Percentiles rank a stretch among this genome's conserved stretches.
These are phyloP conservation scores for Brienomyrus brachyistius DNA, from an alignment of 2,113 vertebrate species.

Conservation along the genomic window DNA sequence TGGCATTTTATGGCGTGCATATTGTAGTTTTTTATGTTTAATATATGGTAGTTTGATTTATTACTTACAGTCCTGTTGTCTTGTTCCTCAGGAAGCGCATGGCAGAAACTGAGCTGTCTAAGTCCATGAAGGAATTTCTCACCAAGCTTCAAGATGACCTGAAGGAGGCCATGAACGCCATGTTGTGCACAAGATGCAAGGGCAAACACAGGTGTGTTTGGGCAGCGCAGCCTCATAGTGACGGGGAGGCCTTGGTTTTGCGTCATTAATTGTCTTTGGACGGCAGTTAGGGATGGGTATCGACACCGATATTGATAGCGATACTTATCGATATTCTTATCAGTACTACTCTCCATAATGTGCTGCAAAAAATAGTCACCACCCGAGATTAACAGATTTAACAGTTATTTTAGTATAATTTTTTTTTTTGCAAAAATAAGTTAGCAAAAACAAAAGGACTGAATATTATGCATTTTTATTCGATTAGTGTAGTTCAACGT, in stretches of 20 bases:
- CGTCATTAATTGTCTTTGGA: not conserved
- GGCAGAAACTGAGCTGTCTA: slow-evolving; percentile 79
- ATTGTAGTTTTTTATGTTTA: not conserved
- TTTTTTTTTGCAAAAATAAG: too few relatives aligned
- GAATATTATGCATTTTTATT: too few relatives aligned
- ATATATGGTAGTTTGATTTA: not conserved
- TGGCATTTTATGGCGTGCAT: not conserved
- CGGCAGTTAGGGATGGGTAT: too few relatives aligned
- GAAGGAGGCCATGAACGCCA: slow-evolving; percentile 91
- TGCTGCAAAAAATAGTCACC: too few relatives aligned
- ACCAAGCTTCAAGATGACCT: slow-evolving; percentile 88
- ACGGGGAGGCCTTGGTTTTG: not conserved
- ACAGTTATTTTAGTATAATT: too few relatives aligned
- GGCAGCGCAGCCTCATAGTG: not conserved
- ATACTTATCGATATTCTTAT: too few relatives aligned
- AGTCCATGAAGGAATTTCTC: slow-evolving; percentile 85
- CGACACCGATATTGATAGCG: too few relatives aligned
- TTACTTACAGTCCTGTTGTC: not conserved
- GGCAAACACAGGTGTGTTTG: slow-evolving; percentile 81
- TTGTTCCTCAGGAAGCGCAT: slow-evolving; percentile 68
- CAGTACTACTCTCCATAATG: too few relatives aligned
- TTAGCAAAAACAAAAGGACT: too few relatives aligned
- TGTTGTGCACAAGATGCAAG: slow-evolving; percentile 91
- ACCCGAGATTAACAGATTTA: too few relatives aligned
- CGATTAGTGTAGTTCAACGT: too few relatives aligned